Conservation (phyloP, 2,113 vertebrate genomes). For the Platycercus adscitus region DNA sequence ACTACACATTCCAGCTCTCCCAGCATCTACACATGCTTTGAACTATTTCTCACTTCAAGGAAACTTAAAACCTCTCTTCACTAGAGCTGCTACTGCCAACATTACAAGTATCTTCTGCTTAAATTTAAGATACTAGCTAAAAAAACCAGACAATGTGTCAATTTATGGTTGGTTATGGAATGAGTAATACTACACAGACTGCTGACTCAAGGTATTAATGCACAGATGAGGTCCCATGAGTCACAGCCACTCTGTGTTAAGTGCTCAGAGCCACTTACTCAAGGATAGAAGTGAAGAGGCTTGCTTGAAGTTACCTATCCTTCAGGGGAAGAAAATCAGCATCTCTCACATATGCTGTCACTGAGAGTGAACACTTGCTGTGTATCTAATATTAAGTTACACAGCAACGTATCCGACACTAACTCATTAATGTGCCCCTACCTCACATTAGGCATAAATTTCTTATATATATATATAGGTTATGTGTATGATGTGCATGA, state of each 20-base stretch:
- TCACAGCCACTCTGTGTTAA: background rate
- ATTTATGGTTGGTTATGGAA: background rate
- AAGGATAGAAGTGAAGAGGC: background rate
- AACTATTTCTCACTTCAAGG: background rate
- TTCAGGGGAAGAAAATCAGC: background rate
- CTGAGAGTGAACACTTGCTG: rapidly evolving
- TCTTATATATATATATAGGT: background rate
- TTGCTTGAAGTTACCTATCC: background rate
- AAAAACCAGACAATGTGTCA: background rate
- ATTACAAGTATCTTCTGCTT: background rate
- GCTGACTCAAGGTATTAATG: background rate
- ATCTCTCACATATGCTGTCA: background rate
- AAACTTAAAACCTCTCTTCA: background rate
- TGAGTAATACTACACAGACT: background rate
- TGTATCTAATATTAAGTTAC: rapidly evolving
- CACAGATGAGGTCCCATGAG: background rate
- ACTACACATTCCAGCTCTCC: background rate
- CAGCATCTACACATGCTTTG: background rate
- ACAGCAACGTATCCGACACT: background rate
- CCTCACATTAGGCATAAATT: rapidly evolving
- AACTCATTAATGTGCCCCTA: background rate
- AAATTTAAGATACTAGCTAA: background rate
- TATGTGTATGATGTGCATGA: rapidly evolving
- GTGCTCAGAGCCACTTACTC: background rate
- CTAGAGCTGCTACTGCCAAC: background rate